Evolutionary conservation across 2,113 vertebrate species (phyloP).

Genomic region (Ochotona curzoniae): DNA sequence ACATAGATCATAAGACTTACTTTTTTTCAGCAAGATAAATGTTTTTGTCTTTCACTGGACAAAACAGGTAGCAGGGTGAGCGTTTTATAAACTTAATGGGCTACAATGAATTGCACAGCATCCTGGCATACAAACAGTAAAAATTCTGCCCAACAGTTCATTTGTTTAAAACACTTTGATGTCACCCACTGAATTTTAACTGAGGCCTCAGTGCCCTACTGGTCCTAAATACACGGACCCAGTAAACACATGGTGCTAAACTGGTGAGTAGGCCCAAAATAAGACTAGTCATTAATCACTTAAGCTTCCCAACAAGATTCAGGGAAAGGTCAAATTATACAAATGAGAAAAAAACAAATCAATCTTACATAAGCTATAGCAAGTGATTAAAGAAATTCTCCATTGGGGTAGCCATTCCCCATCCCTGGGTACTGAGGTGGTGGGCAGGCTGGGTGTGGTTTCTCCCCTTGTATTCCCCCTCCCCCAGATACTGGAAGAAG

Average conservation of each 20-base stretch:
- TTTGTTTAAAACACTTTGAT: constrained; percentile 30
- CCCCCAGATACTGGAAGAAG: no score
- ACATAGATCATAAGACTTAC: background rate
- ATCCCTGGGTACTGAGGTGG: no score
- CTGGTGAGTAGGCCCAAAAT: background rate
- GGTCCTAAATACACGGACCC: background rate
- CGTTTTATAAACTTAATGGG: background rate
- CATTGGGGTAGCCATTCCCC: no score
- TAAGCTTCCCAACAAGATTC: constrained; percentile 28
- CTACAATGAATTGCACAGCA: background rate
- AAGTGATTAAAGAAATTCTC: background rate
- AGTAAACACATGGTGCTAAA: background rate
- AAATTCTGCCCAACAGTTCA: background rate
- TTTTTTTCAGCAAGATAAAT: background rate
- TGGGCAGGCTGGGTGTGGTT: no score
- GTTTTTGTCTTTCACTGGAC: background rate
- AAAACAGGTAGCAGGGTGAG: background rate
- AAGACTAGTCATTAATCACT: constrained; percentile 44
- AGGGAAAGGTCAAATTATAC: constrained; percentile 54
- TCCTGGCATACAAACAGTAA: background rate
- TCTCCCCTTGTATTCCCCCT: no score
- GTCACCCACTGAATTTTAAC: constrained; percentile 19
- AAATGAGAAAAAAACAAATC: constrained; percentile 63
- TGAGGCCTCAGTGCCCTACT: background rate
- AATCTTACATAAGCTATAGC: constrained; percentile 68